These are phyloP conservation scores for Hoplias malabaricus DNA, from an alignment of 2,113 vertebrate species.

Conservation along the genomic window DNA sequence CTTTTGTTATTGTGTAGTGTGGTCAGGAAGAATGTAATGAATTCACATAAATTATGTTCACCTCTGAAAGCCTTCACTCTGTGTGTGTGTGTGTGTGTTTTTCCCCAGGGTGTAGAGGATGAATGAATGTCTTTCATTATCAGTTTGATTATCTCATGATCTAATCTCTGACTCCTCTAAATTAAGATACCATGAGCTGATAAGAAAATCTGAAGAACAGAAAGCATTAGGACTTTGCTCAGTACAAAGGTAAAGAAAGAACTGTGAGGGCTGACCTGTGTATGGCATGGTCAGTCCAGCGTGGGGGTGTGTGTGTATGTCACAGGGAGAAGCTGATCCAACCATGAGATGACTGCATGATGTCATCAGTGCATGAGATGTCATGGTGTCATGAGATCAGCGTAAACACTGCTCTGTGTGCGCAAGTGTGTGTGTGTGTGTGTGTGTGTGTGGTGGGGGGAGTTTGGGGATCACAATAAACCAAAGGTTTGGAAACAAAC, in stretches of 20 bases:
- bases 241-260: background rate
- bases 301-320: constrained; percentile 6
- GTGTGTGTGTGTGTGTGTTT: background rate
- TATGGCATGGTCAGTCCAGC: background rate
- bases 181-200: background rate
- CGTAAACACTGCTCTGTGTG: background rate
- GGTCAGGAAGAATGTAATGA: constrained; percentile 51
- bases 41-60: constrained; percentile 44
- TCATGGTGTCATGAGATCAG: constrained; percentile 39
- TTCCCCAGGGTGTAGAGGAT: background rate
- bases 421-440: background rate
- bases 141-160: background rate
- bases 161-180: background rate
- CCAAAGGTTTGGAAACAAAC: no score
- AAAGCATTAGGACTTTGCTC: background rate
- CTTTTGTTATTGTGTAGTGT: constrained; percentile 58
- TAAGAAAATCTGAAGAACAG: background rate
- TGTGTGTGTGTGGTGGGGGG: no score
- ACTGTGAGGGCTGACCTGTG: background rate
- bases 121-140: background rate
- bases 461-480: no score
- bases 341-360: constrained; percentile 20
- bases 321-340: background rate
- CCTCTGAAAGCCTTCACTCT: constrained; percentile 9
- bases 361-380: constrained; percentile 39